Base-by-base conservation (phyloP, 2,888 invertebrate species). In the Hedya salicella region DNA sequence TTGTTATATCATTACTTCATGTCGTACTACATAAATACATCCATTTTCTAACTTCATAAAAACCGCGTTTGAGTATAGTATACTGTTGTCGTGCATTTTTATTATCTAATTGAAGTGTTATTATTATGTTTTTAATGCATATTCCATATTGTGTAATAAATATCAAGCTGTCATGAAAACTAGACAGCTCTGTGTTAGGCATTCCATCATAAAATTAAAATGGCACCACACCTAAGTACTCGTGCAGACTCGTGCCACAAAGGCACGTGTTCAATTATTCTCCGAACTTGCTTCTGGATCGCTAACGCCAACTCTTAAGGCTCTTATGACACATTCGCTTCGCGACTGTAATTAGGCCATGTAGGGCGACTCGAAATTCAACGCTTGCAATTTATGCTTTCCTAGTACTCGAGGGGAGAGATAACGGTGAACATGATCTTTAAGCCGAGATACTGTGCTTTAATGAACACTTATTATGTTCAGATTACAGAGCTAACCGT, bases 281-380 rank as follows among this genome's bases (percentile, higher is more conserved):
- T 13, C 36, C 36, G 3, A 44, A 57, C 16, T 57, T 16, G 42
- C 30, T 30, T 16, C 56, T 13, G 44, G 3, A 42, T 3, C 4
- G n/a, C 42, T 17, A 21, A 36, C 36, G 8, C 36, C 36, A 11
- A 36, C 36, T 8, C 9, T 36, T 11, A 36, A 9, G 36, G 17
- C 32, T 9, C 16, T 52, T 36, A 52, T 36, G 52, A 36, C 36
- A 39, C 53, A n/a, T 36, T 36, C 36, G 9, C 25, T 11, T 36
- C 9, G 32, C 13, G 14, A 14, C 14, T 32, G 30, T 46, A 56
- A 56, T 56, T 56, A 56, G 54, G 54, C 42, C 42, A 56, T 14
- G 19, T 8, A 32, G 32, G 44, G 11, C 17, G 54, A 56, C 25
- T 32, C 32, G 44, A 17, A 44, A 57, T 57, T 19, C 44, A n/a